These are phyloP conservation scores for Megaceryle maxima DNA, from an alignment of 2,113 vertebrate species.

Conservation along the genomic window DNA sequence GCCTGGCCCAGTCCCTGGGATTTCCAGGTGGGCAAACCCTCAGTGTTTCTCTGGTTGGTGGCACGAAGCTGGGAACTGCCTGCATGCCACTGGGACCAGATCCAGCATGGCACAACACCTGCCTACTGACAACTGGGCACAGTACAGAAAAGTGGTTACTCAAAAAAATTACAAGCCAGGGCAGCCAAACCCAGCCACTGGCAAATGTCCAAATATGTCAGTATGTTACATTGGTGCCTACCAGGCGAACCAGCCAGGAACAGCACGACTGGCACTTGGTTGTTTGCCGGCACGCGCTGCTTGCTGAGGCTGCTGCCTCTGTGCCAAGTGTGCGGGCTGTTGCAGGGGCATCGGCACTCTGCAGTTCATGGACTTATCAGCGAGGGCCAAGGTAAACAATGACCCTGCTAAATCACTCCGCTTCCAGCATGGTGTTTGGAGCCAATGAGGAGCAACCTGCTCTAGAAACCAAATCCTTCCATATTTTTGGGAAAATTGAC, in stretches of 20 bases:
- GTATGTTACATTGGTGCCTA: neutral
- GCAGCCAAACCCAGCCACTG: neutral
- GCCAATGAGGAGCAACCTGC: neutral
- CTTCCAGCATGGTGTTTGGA: neutral
- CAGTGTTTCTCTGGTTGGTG: neutral
- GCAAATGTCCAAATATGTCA: neutral
- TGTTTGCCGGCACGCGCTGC: neutral
- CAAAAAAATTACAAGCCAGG: neutral
- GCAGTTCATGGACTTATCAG: fast-evolving
- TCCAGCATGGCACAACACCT: neutral
- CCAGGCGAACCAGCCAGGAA: neutral
- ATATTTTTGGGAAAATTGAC: neutral
- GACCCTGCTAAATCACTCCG: neutral
- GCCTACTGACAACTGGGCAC: neutral
- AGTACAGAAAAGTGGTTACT: neutral
- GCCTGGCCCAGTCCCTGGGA: neutral
- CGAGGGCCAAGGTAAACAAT: neutral
- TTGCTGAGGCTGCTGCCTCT: neutral
- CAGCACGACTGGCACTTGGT: fast-evolving
- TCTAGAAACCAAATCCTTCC: neutral
- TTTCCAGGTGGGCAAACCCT: neutral
- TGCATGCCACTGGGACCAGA: neutral
- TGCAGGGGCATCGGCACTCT: fast-evolving
- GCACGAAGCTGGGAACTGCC: neutral
- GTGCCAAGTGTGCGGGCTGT: neutral